Evolutionary conservation across 2,888 invertebrate genomes (phyloP).

Genomic region (Cephonodes hylas): DNA sequence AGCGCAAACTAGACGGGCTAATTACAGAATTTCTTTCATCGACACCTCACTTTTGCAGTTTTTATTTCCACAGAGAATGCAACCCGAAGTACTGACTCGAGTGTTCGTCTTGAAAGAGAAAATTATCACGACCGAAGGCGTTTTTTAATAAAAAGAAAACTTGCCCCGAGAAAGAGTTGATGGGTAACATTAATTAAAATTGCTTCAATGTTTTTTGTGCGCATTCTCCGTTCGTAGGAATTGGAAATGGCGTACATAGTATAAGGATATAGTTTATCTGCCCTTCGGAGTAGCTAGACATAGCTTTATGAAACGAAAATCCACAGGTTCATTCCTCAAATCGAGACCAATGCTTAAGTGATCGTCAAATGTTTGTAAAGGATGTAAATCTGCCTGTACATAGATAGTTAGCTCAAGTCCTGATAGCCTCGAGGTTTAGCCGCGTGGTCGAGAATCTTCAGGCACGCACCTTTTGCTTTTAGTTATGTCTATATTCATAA

Average conservation of each 20-base stretch:
- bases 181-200: conserved; percentile 21
- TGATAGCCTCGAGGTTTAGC: no score
- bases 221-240: no score
- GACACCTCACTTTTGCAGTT: conserved; percentile 21
- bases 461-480: no score
- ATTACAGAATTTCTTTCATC: conserved; percentile 31
- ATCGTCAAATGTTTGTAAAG: no score
- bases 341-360: no score
- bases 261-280: neutral
- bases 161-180: conserved; percentile 3
- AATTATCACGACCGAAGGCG: neutral
- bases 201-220: conserved; percentile 11
- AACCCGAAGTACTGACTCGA: conserved; percentile 25
- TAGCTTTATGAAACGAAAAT: no score
- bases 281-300: no score
- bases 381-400: no score
- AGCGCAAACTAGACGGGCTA: conserved; percentile 26
- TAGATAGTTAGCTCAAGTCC: no score
- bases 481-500: no score
- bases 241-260: neutral
- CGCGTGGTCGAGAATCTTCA: no score
- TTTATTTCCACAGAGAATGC: conserved; percentile 27
- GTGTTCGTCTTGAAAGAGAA: conserved; percentile 28
- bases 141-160: neutral
- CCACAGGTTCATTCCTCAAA: no score